Conservation (phyloP, 2,888 invertebrate genomes). For the Volucella zonaria region DNA sequence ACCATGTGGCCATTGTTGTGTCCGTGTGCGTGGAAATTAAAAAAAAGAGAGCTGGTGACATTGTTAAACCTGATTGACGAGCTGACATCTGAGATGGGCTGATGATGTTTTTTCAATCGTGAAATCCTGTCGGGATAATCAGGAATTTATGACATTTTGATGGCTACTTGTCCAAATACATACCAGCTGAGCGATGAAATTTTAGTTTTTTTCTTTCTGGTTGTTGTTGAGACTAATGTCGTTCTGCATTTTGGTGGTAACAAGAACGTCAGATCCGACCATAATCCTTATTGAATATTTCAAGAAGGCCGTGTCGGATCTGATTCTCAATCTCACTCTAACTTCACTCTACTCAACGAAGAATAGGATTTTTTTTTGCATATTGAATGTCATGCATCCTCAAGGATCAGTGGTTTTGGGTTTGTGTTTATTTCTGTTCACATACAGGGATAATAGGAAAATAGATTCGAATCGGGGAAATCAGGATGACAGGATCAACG, state of each 20-base stretch:
- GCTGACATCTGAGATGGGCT: conserved; percentile 73
- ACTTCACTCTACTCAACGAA: conserved; percentile 32
- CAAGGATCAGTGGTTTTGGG: conserved; percentile 56
- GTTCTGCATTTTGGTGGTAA: conserved; percentile 34
- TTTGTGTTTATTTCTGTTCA: conserved; percentile 57
- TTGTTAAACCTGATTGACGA: conserved; percentile 69
- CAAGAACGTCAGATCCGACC: conserved; percentile 69
- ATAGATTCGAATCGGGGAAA: conserved; percentile 62
- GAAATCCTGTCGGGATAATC: conserved; percentile 73
- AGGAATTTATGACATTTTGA: conserved; percentile 85
- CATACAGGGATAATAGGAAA: conserved; percentile 49
- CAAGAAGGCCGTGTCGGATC: conserved; percentile 45
- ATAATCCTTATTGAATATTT: conserved; percentile 69
- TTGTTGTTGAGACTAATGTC: conserved; percentile 4
- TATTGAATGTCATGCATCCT: conserved; percentile 58
- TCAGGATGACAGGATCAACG: conserved; percentile 57
- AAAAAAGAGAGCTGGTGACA: conserved; percentile 45
- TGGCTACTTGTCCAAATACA: conserved; percentile 75
- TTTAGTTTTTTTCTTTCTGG: conserved; percentile 2
- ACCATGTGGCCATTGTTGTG: conserved; percentile 51
- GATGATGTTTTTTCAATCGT: conserved; percentile 74
- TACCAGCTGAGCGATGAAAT: conserved; percentile 71
- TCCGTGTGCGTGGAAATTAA: conserved; percentile 31
- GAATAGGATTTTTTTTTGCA: conserved; percentile 40
- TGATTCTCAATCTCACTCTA: conserved; percentile 31